Percentiles rank a stretch among this genome's conserved stretches.
phyloP scores from a whole-genome alignment of 2,888 invertebrate genomes.

The Apamea epomidion region DNA sequence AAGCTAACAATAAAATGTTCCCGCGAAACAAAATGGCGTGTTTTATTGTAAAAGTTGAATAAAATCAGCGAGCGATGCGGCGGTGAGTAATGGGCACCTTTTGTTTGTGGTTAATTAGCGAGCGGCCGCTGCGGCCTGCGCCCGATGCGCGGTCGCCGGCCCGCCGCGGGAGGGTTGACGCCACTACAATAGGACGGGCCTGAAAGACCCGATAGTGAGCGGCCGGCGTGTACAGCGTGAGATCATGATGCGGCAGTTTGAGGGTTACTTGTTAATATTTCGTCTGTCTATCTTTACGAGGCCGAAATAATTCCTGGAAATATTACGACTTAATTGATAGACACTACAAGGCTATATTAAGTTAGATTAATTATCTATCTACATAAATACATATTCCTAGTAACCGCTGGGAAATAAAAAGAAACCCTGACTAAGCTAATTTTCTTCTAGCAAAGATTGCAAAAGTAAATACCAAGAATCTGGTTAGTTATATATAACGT shows the following conservation, averaged over 20 bases:
- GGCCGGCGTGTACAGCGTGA: conserved; percentile 33
- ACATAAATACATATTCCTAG: conserved; percentile 31
- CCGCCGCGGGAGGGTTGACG: conserved; percentile 48
- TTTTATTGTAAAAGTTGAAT: conserved; percentile 67
- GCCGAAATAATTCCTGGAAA: neutral
- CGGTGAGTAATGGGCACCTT: conserved; percentile 70
- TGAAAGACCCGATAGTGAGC: conserved; percentile 57
- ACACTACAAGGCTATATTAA: neutral
- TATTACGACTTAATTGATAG: conserved; percentile 1
- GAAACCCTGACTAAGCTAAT: conserved; percentile 26
- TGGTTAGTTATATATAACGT: conserved; percentile 23
- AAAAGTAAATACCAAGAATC: conserved; percentile 30
- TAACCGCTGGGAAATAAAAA: conserved; percentile 44
- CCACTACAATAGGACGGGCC: conserved; percentile 33
- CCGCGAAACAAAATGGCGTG: conserved; percentile 62
- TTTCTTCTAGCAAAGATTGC: conserved; percentile 27
- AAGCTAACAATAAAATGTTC: conserved; percentile 63
- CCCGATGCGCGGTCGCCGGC: conserved; percentile 48
- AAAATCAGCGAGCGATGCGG: conserved; percentile 68
- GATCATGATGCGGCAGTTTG: conserved; percentile 12
- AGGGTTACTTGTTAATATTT: conserved; percentile 9
- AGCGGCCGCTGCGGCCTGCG: conserved; percentile 59
- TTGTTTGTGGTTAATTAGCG: conserved; percentile 75
- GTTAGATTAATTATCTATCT: conserved; percentile 16
- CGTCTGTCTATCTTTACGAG: neutral